Base-by-base conservation (phyloP, 2,797 vertebrate genomes). In the Melanotaenia parkinsoni region DNA sequence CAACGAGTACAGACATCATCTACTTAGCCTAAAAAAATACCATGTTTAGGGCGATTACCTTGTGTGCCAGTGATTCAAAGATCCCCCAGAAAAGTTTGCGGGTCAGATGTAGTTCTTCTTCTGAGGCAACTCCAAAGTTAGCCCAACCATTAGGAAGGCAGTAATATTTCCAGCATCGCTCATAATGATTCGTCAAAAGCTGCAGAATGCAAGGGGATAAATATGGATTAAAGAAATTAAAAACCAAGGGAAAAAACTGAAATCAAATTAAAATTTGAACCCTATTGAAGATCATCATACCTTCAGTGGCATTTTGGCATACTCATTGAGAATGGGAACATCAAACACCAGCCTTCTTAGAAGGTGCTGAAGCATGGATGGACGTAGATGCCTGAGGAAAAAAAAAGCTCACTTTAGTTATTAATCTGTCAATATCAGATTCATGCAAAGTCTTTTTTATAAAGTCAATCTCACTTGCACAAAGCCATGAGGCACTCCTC, bases 81-180 rank as follows among this genome's bases (percentile, higher is more conserved):
- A 98, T 98, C 69, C 97, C 97, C 97, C 97, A 98, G 90, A 99
- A 99, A 79, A 99, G 95, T 78, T 99, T 99, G 9, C 97, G 94
- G 2, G 96, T 97, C 54, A 99, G 92, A 82, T 99, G 97, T 53
- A 99, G 95, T 86, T 99, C 97, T 84, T 99, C 97, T 80, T 99
- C 97, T 0, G 97, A 99, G 35, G 96, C 94, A 12, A 97, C 88
- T 1, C 97, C 97, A n/a, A 96, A 97, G 90, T 96, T 98, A 80
- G 95, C 96, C 97, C 97, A 99, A n/a, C 97, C 97, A 0, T 96
- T 97, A 53, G 97, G 97, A 37, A 99, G 95, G 80, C 97, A 99
- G 79, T 99, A 99, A 74, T 99, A 98, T 73, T 98, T 96, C 97
- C 97, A 99, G 77, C 97, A 99, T 0, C 97, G 96, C 86, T 99